Conservation (phyloP, 2,888 invertebrate species). For the Nemapogon koenigi region DNA sequence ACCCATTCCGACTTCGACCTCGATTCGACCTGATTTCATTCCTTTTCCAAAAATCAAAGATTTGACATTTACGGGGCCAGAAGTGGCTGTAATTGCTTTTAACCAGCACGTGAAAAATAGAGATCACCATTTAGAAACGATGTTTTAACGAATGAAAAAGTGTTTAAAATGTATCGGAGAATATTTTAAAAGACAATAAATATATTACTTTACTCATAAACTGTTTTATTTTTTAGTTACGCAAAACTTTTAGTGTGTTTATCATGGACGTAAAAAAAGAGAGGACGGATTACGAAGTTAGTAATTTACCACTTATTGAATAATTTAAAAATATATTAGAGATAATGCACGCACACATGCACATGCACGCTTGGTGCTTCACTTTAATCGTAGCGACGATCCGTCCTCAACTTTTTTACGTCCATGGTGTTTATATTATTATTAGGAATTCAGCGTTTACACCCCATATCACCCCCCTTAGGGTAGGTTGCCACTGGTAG, state of each 20-base stretch:
- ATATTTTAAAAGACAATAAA: not conserved
- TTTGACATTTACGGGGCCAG: conserved; percentile 7
- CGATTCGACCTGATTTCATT: not conserved
- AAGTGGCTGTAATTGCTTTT: conserved; percentile 6
- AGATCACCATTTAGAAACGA: not conserved
- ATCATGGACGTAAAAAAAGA: no score
- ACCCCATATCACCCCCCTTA: no score
- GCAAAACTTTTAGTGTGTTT: not conserved
- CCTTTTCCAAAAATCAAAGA: not conserved
- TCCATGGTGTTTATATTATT: no score
- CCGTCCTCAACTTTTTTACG: no score
- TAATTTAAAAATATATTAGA: no score
- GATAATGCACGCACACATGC: no score
- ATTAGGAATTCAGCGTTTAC: no score
- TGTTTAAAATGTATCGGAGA: not conserved
- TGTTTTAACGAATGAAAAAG: not conserved
- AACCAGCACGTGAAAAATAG: conserved; percentile 8
- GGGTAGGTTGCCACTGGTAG: no score
- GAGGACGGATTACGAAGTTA: no score
- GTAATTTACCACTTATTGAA: no score
- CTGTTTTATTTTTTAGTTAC: not conserved
- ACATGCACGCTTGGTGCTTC: no score
- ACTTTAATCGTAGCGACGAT: no score
- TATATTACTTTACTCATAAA: not conserved
- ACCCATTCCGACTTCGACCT: not conserved